Evolutionary conservation across 92 coral and sea anemone genomes (phyloP), one percentile per base, ranked within the genome.

Genomic region (Isaurus tuberculatus): DNA sequence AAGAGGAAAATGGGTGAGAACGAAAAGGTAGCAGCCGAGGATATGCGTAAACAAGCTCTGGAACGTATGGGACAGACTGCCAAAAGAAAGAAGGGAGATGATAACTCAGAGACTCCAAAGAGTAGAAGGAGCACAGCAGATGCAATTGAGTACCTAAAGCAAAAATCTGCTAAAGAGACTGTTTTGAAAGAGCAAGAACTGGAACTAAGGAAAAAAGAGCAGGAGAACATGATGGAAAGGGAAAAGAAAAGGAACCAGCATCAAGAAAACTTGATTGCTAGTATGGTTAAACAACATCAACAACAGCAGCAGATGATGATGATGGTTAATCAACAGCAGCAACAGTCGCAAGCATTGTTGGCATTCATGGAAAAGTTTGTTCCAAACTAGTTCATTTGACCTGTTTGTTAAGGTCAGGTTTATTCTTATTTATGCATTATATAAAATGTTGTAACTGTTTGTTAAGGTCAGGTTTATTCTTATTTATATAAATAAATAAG

Each of bases 171-270:
- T 48, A 48, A 48, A 48, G 57, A 48, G 57, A 48, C 57, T 48
- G 20, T 48, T 48, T 48, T 48, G 57, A 48, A 48, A 48, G 57
- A 48, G 57, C 57, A 48, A 48, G 57, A 48, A 48, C 57, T 48
- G 0, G 20, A 17, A 48, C 16, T 17, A 0, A 48, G n/a, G 20
- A 8, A 48, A 48, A 48, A 48, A 48, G 57, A 48, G n/a, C 57
- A 48, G 57, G 57, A 48, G 57, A 13, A 13, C 31, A 34, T 65
- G 42, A 65, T 65, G 72, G 72, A 75, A 22, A 48, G 68, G 27
- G 68, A 75, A 43, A 48, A 49, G 23, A 68, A 75, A 75, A 48
- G 37, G 82, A 74, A 74, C 66, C 68, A 75, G 64, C 82, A 75
- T 48, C 68, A 75, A 75, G 42, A 75, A 49, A 75, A 49, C 64